phyloP scores from a whole-genome alignment of 2,888 invertebrate species.

The Plagiodera versicolora region DNA sequence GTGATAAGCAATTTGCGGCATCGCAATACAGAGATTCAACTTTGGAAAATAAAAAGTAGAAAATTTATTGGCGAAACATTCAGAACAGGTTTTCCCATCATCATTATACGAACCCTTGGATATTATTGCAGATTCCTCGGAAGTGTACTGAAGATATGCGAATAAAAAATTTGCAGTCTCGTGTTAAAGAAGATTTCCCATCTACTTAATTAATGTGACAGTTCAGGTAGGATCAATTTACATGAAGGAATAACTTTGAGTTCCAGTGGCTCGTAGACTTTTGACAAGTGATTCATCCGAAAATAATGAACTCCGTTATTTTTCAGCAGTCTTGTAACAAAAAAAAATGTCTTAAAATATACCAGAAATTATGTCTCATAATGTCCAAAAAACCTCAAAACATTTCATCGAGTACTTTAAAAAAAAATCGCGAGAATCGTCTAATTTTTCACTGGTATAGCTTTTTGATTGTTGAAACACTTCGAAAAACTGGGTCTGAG shows the following conservation, averaged over 20 bases:
- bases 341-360: too few relatives aligned
- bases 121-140: slow-evolving; percentile 6
- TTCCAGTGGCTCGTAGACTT: too few relatives aligned
- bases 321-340: too few relatives aligned
- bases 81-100: slow-evolving; percentile 28
- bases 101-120: slow-evolving; percentile 19
- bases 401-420: too few relatives aligned
- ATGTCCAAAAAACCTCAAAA: too few relatives aligned
- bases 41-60: slow-evolving; percentile 26
- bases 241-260: neutral
- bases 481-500: too few relatives aligned
- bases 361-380: too few relatives aligned
- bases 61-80: slow-evolving; percentile 27
- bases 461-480: too few relatives aligned
- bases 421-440: too few relatives aligned
- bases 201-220: neutral
- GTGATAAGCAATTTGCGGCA: slow-evolving; percentile 22
- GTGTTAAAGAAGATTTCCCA: neutral
- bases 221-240: neutral
- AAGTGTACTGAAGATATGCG: neutral
- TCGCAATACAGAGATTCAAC: slow-evolving; percentile 23
- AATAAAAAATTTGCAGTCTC: neutral
- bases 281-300: too few relatives aligned
- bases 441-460: too few relatives aligned
- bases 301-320: too few relatives aligned